These are phyloP conservation scores for Drosophila histrio DNA, from an alignment of 2,888 invertebrate genomes.

Conservation along the genomic window DNA sequence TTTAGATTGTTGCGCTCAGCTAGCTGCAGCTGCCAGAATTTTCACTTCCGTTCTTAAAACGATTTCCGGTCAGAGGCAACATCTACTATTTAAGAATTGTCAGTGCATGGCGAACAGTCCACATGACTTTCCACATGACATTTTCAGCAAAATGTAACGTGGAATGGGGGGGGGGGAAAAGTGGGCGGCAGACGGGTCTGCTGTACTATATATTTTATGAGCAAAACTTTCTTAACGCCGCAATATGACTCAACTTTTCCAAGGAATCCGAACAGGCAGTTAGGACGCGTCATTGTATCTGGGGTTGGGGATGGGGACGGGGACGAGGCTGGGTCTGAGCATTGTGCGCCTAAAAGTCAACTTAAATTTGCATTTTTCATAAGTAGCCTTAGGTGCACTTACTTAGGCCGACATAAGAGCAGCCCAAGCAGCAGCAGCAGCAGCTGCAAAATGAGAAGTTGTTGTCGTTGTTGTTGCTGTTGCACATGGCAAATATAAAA, in stretches of 20 bases:
- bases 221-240: slow-evolving; percentile 56
- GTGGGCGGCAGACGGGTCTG: background rate
- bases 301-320: background rate
- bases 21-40: slow-evolving; percentile 69
- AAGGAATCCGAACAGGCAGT: background rate
- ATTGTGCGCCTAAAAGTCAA: slow-evolving; percentile 77
- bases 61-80: slow-evolving; percentile 59
- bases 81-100: slow-evolving; percentile 53
- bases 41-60: slow-evolving; percentile 79
- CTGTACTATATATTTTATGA: slow-evolving; percentile 47
- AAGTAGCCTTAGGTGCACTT: slow-evolving; percentile 83
- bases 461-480: slow-evolving; percentile 22
- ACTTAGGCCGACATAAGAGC: slow-evolving; percentile 78
- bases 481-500: slow-evolving; percentile 61
- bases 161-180: background rate
- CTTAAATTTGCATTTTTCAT: slow-evolving; percentile 82
- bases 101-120: slow-evolving; percentile 54
- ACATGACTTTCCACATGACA: slow-evolving; percentile 59
- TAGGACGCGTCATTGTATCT: background rate
- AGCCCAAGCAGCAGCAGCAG: slow-evolving; percentile 30
- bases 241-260: slow-evolving; percentile 22
- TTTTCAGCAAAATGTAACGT: slow-evolving; percentile 26
- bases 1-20: slow-evolving; percentile 78
- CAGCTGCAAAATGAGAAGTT: slow-evolving; percentile 43
- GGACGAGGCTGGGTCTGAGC: slow-evolving; percentile 3